These are phyloP conservation scores for Leuctra nigra DNA, from an alignment of 2,888 invertebrate species.

Conservation along the genomic window DNA sequence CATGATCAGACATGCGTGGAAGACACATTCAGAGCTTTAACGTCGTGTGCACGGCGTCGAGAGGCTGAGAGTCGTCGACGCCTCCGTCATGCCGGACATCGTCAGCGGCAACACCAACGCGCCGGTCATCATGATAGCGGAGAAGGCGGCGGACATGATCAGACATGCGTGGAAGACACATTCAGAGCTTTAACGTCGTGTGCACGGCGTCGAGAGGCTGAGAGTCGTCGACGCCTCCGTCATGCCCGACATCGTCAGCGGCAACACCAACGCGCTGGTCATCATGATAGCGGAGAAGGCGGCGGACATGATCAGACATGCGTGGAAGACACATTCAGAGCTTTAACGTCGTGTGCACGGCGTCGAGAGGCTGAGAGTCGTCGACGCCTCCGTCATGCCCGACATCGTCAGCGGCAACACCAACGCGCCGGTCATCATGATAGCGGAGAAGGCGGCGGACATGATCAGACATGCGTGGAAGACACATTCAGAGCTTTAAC, in stretches of 20 bases:
- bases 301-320: too few relatives aligned
- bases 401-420: slow-evolving; percentile 84
- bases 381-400: slow-evolving; percentile 85
- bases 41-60: slow-evolving; percentile 69
- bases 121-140: slow-evolving; percentile 80
- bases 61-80: slow-evolving; percentile 77
- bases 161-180: slow-evolving; percentile 63
- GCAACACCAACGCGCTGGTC: slow-evolving; percentile 73
- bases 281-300: too few relatives aligned
- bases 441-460: slow-evolving; percentile 83
- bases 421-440: slow-evolving; percentile 85
- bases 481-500: slow-evolving; percentile 49
- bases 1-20: slow-evolving; percentile 33
- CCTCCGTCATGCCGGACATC: slow-evolving; percentile 81
- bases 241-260: slow-evolving; percentile 69
- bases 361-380: slow-evolving; percentile 66
- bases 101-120: slow-evolving; percentile 85
- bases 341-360: slow-evolving; percentile 72
- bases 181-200: slow-evolving; percentile 69
- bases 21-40: too few relatives aligned
- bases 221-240: slow-evolving; percentile 84
- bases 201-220: slow-evolving; percentile 80
- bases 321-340: too few relatives aligned
- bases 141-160: slow-evolving; percentile 77
- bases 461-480: slow-evolving; percentile 82